Conservation (phyloP, 2,888 invertebrate genomes). For the Chymomyza procnemis region DNA sequence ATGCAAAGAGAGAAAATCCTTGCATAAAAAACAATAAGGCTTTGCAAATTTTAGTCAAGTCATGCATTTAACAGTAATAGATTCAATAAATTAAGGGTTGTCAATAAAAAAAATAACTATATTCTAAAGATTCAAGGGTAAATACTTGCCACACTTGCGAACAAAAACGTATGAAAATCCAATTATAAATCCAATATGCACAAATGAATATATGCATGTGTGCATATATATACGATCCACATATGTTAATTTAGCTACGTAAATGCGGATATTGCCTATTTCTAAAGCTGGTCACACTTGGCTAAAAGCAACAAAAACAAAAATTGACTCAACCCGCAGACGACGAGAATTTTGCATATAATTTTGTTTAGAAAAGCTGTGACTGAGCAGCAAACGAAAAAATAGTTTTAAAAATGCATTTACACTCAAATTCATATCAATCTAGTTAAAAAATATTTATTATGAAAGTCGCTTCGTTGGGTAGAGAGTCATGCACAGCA, state of each 20-base stretch:
- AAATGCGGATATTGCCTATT: neutral
- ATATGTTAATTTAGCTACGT: neutral
- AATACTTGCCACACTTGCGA: conserved; percentile 23
- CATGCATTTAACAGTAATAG: neutral
- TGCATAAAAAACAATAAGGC: neutral
- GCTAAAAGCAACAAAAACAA: conserved; percentile 1
- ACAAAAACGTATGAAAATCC: conserved; percentile 46
- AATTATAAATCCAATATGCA: conserved; percentile 28
- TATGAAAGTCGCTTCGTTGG: too few relatives aligned
- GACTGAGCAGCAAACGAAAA: conserved; percentile 14
- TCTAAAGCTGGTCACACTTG: neutral
- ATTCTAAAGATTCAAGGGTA: neutral
- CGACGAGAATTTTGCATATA: conserved; percentile 37
- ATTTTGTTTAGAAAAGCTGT: conserved; percentile 41
- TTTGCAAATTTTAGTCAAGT: neutral
- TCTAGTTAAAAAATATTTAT: too few relatives aligned
- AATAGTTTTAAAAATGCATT: too few relatives aligned
- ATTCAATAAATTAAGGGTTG: conserved; percentile 8
- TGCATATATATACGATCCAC: neutral
- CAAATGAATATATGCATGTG: conserved; percentile 21
- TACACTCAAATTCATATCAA: too few relatives aligned
- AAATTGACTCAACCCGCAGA: conserved; percentile 1
- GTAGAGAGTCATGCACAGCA: too few relatives aligned
- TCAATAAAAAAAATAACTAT: neutral
- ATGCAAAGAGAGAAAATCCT: neutral